Base-by-base conservation (phyloP, 1,140 invertebrate genomes). In the Musca domestica region DNA sequence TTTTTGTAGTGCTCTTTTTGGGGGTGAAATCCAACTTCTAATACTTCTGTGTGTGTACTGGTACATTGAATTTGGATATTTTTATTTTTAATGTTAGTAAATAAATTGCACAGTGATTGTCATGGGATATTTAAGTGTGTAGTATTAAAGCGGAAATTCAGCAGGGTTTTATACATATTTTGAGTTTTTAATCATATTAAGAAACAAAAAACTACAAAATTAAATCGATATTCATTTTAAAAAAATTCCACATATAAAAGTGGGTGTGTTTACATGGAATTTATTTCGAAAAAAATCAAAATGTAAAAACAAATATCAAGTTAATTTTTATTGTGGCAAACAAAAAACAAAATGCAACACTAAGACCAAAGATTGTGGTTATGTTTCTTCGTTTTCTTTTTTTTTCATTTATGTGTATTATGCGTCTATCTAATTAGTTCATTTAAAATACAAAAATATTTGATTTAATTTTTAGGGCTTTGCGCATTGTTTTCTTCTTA, bases 331-430 rank as follows among this genome's bases (percentile, higher is more conserved):
- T 41, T 5, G 2, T 41, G 10, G 12, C 34, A 41, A 41, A 5
- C 6, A 41, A 10, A 61, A 20, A 61, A 61, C 56, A 20, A 61
- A 61, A 61, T 61, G 56, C 56, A 61, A 61, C 56, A 61, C 56
- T 2, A 2, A 54, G 10, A 14, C 54, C 14, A 27, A 56, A 56
- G n/a, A n/a, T 27, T 27, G 25, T 27, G 27, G 7, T 19, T 41
- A 20, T 34, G 56, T 54, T 17, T 49, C 27, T 6, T 3, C 46
- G 12, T 48, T 51, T 46, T 49, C 10, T 47, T 65, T 65, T 48
- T 25, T 65, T 65, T 65, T 14, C 3, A 10, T 22, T 17, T 65
- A 10, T 41, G 2, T 7, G 10, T 41, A 41, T 41, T 12, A 41
- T 41, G 6, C 12, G 4, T 41, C 10, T 41, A 41, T 41, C 6